These are phyloP conservation scores for Streptopelia turtur DNA, from an alignment of 2,797 vertebrate genomes.

Conservation along the genomic window DNA sequence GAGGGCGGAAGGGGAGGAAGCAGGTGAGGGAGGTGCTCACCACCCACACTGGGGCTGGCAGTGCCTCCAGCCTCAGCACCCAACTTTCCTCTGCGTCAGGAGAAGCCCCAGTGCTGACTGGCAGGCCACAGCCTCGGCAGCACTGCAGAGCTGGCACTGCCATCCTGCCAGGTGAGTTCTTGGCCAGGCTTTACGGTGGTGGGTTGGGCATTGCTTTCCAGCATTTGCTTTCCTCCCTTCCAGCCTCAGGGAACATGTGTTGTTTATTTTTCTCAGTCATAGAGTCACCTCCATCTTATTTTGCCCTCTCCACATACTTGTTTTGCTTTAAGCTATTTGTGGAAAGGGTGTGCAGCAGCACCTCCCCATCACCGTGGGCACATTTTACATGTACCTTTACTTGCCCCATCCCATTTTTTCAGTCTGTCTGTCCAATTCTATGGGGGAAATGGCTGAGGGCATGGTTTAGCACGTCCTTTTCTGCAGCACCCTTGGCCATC, in stretches of 20 bases:
- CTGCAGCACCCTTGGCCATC: neutral
- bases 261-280: neutral
- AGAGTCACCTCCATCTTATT: neutral
- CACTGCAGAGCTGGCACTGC: fast-evolving
- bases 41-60: neutral
- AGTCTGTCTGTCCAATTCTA: neutral
- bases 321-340: neutral
- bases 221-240: neutral
- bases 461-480: fast-evolving
- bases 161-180: neutral
- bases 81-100: neutral
- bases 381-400: neutral
- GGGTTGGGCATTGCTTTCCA: neutral
- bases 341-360: neutral
- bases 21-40: neutral
- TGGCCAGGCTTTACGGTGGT: neutral
- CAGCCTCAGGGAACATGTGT: neutral
- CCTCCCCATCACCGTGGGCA: fast-evolving
- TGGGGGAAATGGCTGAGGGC: neutral
- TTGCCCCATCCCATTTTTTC: fast-evolving
- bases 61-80: neutral
- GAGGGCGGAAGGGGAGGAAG: neutral
- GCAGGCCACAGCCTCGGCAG: fast-evolving
- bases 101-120: fast-evolving
- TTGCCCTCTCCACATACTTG: neutral